Conservation (phyloP, 1,140 invertebrate species). For the Drosophila kohkoa region DNA sequence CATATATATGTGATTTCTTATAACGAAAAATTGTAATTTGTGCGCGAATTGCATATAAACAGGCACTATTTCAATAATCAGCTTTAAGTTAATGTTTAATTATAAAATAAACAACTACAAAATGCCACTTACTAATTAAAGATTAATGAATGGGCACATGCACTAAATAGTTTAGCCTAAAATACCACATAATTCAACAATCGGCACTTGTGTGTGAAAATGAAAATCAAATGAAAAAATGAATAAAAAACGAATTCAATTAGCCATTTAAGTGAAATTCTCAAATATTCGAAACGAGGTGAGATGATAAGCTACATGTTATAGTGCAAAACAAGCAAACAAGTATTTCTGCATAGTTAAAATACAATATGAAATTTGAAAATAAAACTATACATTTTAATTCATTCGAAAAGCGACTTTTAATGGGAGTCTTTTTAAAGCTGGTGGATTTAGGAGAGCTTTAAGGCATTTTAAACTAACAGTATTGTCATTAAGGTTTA, state of each 20-base stretch:
- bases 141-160: constrained; percentile 56
- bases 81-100: constrained; percentile 77
- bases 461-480: no score
- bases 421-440: neutral
- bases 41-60: constrained; percentile 28
- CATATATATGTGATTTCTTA: constrained; percentile 61
- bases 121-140: constrained; percentile 67
- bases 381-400: constrained; percentile 62
- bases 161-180: constrained; percentile 76
- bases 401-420: constrained; percentile 20
- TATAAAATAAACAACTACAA: constrained; percentile 27
- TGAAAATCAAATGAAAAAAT: constrained; percentile 7
- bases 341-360: constrained; percentile 52
- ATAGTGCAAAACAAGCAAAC: constrained; percentile 43
- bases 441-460: no score
- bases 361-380: constrained; percentile 55
- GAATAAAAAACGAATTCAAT: constrained; percentile 51
- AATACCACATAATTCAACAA: constrained; percentile 49
- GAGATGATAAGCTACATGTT: constrained; percentile 37
- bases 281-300: constrained; percentile 55
- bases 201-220: constrained; percentile 15
- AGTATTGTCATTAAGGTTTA: neutral
- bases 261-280: constrained; percentile 51
- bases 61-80: constrained; percentile 61
- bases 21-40: constrained; percentile 46